These are phyloP conservation scores for Hypomecis punctinalis DNA, from an alignment of 2,888 invertebrate genomes.

Conservation along the genomic window DNA sequence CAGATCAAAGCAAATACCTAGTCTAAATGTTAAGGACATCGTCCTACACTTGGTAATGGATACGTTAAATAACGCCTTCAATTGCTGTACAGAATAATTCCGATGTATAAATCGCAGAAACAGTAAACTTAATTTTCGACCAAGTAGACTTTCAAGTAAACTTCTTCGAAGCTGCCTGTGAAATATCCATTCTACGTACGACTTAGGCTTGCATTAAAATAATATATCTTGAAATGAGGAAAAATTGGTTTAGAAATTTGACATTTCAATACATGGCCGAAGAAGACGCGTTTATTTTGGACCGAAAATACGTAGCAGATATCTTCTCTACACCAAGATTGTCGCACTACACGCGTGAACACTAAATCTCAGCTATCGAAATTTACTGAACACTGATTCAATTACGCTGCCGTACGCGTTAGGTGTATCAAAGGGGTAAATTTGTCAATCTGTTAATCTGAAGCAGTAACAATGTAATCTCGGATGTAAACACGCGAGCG, in stretches of 20 bases:
- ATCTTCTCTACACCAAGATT: neutral
- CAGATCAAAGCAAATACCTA: slow-evolving; percentile 10
- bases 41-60: slow-evolving; percentile 18
- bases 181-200: too few relatives aligned
- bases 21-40: slow-evolving; percentile 17
- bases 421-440: slow-evolving; percentile 38
- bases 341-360: slow-evolving; percentile 7
- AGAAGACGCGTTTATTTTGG: too few relatives aligned
- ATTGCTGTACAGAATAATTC: slow-evolving; percentile 4
- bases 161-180: too few relatives aligned
- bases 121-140: neutral
- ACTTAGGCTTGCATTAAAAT: too few relatives aligned
- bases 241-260: too few relatives aligned
- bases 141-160: too few relatives aligned
- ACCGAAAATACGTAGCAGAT: neutral
- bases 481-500: slow-evolving; percentile 45
- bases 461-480: slow-evolving; percentile 47
- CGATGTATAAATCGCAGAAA: neutral
- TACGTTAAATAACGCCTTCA: slow-evolving; percentile 18
- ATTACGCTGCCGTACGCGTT: slow-evolving; percentile 20
- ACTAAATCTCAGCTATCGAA: slow-evolving; percentile 8
- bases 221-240: too few relatives aligned
- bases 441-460: slow-evolving; percentile 47
- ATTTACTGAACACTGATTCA: slow-evolving; percentile 28
- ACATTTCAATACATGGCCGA: too few relatives aligned